A percentile compares a stretch with the other conserved stretches of the same genome.
phyloP scores from a whole-genome alignment of 2,888 invertebrate genomes.

The Halictus ligatus region DNA sequence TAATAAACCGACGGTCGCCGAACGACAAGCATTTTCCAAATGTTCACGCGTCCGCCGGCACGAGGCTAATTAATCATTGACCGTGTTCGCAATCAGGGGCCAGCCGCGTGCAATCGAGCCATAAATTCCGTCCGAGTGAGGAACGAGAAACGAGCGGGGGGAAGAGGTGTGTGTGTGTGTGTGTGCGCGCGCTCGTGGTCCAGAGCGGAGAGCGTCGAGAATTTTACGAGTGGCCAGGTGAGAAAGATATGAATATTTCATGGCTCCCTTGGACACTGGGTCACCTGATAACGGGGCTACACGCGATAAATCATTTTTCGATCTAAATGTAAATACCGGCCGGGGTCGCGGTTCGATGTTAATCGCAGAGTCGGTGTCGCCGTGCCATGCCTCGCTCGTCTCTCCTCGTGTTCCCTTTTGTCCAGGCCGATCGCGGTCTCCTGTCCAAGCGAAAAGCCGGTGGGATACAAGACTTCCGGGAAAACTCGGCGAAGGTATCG shows the following conservation, averaged over 20 bases:
- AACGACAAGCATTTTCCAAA: conserved; percentile 35
- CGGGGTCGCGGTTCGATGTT: conserved; percentile 27
- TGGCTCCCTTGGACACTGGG: conserved; percentile 48
- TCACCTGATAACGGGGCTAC: conserved; percentile 47
- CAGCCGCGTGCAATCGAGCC: conserved; percentile 13
- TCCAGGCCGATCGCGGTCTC: background rate
- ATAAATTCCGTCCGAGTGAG: conserved; percentile 37
- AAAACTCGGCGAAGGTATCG: background rate
- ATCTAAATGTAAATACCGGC: conserved; percentile 61
- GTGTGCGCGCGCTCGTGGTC: no score
- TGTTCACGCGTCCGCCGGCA: conserved; percentile 27
- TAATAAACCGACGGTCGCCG: conserved; percentile 19
- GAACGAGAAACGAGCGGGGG: background rate
- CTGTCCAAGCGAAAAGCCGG: background rate
- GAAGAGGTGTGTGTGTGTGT: background rate
- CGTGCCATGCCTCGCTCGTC: no score
- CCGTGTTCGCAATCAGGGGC: conserved; percentile 33
- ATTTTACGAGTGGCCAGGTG: conserved; percentile 60
- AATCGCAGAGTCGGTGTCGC: conserved; percentile 29
- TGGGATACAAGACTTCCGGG: background rate
- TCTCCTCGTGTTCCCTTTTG: background rate
- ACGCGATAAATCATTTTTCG: conserved; percentile 62
- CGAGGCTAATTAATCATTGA: conserved; percentile 49
- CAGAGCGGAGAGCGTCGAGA: conserved; percentile 23
- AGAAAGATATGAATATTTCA: conserved; percentile 63